These are phyloP conservation scores for Melitaea athalia DNA, from an alignment of 2,888 invertebrate genomes.

Conservation along the genomic window DNA sequence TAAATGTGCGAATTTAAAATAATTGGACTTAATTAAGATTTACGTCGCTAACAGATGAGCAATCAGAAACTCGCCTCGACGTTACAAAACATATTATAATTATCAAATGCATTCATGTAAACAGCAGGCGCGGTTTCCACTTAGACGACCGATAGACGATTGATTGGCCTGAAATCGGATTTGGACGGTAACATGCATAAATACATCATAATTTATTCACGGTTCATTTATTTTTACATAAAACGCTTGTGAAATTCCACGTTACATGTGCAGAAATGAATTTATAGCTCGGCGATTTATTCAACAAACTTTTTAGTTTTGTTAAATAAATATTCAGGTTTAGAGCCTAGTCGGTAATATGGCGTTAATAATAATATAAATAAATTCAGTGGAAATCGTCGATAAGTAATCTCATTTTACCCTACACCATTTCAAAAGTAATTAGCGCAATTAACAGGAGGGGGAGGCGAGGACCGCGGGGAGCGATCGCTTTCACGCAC, in stretches of 20 bases:
- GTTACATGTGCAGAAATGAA: neutral
- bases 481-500: conserved; percentile 78
- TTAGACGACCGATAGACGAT: neutral
- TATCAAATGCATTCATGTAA: too few species aligned
- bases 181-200: neutral
- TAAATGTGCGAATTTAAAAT: too few species aligned
- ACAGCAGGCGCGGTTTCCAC: too few species aligned
- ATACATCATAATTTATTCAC: neutral
- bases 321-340: conserved; percentile 2
- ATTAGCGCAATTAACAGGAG: conserved; percentile 82
- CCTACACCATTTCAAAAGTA: conserved; percentile 81
- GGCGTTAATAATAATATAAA: too few species aligned
- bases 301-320: conserved; percentile 8
- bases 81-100: too few species aligned
- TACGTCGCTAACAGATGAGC: too few species aligned
- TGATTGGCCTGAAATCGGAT: neutral
- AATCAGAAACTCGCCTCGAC: too few species aligned
- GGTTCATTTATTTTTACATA: neutral
- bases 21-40: too few species aligned
- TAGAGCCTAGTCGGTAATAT: conserved; percentile 6
- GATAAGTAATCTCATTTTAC: conserved; percentile 79
- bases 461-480: conserved; percentile 45
- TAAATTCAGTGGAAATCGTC: conserved; percentile 73
- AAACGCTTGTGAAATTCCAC: neutral
- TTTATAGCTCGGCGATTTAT: neutral